Conservation (phyloP, 2,888 invertebrate genomes). For the Stegophylla sp. region DNA sequence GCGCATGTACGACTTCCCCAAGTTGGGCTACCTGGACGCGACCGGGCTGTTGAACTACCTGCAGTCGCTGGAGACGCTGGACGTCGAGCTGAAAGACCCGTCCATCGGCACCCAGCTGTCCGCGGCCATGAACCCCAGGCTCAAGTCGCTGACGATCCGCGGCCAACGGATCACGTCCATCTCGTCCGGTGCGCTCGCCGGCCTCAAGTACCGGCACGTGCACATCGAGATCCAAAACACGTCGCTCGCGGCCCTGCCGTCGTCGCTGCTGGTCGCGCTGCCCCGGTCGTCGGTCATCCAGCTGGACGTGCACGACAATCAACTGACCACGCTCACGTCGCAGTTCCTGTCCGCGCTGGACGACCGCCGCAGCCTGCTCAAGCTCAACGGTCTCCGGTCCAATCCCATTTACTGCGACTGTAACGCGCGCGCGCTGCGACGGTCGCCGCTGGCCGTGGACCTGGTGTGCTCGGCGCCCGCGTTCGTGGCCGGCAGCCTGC, state of each 20-base stretch:
- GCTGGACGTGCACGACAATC: slow-evolving; percentile 80
- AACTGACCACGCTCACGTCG: slow-evolving; percentile 76
- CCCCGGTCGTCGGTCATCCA: slow-evolving; percentile 83
- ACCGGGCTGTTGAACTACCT: slow-evolving; percentile 81
- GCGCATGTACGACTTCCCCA: slow-evolving; percentile 78
- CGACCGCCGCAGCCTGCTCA: slow-evolving; percentile 78
- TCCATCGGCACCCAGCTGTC: slow-evolving; percentile 81
- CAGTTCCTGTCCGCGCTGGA: slow-evolving; percentile 82
- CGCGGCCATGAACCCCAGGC: slow-evolving; percentile 78
- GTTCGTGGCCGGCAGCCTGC: slow-evolving; percentile 73
- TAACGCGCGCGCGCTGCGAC: slow-evolving; percentile 77
- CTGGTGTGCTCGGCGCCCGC: slow-evolving; percentile 75
- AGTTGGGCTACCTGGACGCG: slow-evolving; percentile 84
- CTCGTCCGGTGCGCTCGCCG: slow-evolving; percentile 83
- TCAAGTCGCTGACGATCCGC: slow-evolving; percentile 76
- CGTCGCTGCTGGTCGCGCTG: slow-evolving; percentile 83
- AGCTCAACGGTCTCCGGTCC: slow-evolving; percentile 75
- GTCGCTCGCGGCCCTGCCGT: slow-evolving; percentile 78
- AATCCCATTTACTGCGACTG: slow-evolving; percentile 89
- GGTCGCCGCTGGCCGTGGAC: slow-evolving; percentile 66
- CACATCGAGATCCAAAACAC: slow-evolving; percentile 81
- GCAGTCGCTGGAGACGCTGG: slow-evolving; percentile 76
- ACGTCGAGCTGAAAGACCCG: slow-evolving; percentile 86
- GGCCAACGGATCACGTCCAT: slow-evolving; percentile 79
- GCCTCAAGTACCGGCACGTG: slow-evolving; percentile 76